Percentiles rank a stretch among this genome's conserved stretches.
These are phyloP conservation scores for Protobothrops mucrosquamatus DNA, from an alignment of 2,113 vertebrate species.

Conservation along the genomic window DNA sequence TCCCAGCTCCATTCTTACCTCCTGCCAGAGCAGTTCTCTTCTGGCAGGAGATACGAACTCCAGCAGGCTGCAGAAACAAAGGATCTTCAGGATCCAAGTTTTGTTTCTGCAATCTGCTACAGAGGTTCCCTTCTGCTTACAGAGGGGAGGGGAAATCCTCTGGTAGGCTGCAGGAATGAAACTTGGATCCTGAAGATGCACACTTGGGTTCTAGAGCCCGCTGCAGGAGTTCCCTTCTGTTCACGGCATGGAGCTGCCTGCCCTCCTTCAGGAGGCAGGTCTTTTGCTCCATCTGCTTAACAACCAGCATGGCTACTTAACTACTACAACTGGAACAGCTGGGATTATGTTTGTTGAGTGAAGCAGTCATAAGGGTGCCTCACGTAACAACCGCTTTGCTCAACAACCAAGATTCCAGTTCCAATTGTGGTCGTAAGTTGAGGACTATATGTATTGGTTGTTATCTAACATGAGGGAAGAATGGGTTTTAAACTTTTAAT, in stretches of 20 bases:
- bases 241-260: not conserved
- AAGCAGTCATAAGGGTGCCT: not conserved
- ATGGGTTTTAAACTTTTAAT: not conserved
- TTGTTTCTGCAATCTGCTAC: not conserved
- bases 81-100: not conserved
- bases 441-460: not conserved
- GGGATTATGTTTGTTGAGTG: not conserved
- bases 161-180: not conserved
- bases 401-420: not conserved
- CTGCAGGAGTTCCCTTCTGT: not conserved
- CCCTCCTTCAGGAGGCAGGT: not conserved
- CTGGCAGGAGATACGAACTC: not conserved
- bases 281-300: not conserved
- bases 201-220: not conserved
- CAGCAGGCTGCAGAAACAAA: not conserved
- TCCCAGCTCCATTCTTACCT: not conserved
- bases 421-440: not conserved
- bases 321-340: not conserved
- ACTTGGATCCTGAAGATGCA: not conserved
- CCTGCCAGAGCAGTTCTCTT: not conserved
- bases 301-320: not conserved
- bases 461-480: not conserved
- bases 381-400: not conserved
- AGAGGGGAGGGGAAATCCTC: not conserved
- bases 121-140: not conserved